Conservation (phyloP, 1,140 invertebrate species). For the Drosophila arizonae region DNA sequence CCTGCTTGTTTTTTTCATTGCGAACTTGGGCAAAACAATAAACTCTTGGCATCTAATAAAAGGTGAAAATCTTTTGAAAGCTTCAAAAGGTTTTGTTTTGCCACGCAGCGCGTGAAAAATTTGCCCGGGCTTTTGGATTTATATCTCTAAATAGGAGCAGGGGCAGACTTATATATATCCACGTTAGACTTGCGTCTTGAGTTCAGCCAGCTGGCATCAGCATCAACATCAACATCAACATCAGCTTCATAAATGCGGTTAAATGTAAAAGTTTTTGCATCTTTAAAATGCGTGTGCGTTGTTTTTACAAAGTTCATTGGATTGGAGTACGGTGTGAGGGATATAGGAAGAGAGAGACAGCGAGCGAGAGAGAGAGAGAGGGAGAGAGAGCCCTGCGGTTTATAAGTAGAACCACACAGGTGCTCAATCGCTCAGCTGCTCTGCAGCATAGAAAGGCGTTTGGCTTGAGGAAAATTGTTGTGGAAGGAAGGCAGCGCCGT, state of each 20-base stretch:
- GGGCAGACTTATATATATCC: conserved; percentile 4
- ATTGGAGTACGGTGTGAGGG: background rate
- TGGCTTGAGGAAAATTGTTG: background rate
- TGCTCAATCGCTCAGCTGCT: conserved; percentile 30
- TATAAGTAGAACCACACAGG: conserved; percentile 13
- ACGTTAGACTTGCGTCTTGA: conserved; percentile 1
- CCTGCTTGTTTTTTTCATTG: conserved; percentile 34
- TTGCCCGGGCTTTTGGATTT: conserved; percentile 35
- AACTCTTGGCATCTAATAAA: conserved; percentile 79
- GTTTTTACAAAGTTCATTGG: conserved; percentile 65
- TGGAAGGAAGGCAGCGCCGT: background rate
- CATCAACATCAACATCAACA: background rate
- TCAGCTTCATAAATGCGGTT: conserved; percentile 70
- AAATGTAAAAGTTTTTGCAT: conserved; percentile 78
- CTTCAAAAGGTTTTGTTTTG: conserved; percentile 60
- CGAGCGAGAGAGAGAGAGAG: background rate
- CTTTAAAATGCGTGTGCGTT: conserved; percentile 56
- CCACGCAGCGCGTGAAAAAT: conserved; percentile 29
- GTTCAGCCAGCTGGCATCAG: conserved; percentile 49
- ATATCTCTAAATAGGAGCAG: background rate
- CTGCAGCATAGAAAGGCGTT: conserved; percentile 25
- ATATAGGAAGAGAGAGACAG: background rate
- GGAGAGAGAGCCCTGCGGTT: conserved; percentile 13
- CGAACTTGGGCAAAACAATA: conserved; percentile 75
- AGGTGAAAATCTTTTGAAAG: conserved; percentile 79